A percentile compares a stretch with the other conserved stretches of the same genome.
Conservation (phyloP, 2,888 invertebrate genomes). For the Anagyrus pseudococci region DNA sequence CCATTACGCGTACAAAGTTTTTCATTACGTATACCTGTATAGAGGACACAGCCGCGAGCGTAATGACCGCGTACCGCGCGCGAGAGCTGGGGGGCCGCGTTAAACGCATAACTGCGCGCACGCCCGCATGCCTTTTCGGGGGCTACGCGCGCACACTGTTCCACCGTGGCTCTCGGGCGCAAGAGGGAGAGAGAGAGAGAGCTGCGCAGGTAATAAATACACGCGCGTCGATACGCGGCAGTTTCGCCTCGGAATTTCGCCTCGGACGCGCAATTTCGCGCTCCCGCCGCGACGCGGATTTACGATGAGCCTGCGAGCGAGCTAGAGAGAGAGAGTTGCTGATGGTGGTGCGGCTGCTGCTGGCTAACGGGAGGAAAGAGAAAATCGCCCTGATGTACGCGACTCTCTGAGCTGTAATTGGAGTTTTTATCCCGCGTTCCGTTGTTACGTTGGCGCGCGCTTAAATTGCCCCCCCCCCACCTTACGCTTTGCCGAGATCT, state of each 20-base stretch:
- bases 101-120: constrained; percentile 11
- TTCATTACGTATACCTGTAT: constrained; percentile 30
- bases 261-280: constrained; percentile 19
- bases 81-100: neutral
- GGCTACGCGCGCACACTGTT: too few relatives aligned
- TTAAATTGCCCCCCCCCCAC: too few relatives aligned
- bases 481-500: too few relatives aligned
- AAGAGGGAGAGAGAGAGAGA: neutral
- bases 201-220: constrained; percentile 22
- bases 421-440: too few relatives aligned
- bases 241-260: constrained; percentile 23
- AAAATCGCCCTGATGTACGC: too few relatives aligned
- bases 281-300: too few relatives aligned
- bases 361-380: too few relatives aligned
- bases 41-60: neutral
- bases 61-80: constrained; percentile 24
- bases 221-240: neutral
- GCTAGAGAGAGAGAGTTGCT: neutral
- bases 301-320: neutral
- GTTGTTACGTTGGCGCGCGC: too few relatives aligned
- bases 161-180: too few relatives aligned
- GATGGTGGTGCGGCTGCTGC: too few relatives aligned
- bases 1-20: constrained; percentile 39
- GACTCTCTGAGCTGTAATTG: too few relatives aligned
- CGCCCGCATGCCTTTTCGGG: constrained; percentile 19